Percentiles rank a stretch among this genome's conserved stretches.
phyloP scores from a whole-genome alignment of 2,888 invertebrate species.

The Caenorhabditis drosophilae region DNA sequence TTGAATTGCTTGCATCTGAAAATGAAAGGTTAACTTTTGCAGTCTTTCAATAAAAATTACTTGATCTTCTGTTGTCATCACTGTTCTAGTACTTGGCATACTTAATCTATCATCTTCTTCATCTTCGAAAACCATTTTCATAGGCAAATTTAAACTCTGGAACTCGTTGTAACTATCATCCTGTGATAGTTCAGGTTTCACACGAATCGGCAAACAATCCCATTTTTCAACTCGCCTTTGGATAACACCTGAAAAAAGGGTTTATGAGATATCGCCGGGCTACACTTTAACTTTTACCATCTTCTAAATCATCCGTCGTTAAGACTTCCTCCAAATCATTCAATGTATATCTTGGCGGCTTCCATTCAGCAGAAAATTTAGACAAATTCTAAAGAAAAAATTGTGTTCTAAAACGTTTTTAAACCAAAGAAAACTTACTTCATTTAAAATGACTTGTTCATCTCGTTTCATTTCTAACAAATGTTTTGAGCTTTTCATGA shows the following conservation, averaged over 20 bases:
- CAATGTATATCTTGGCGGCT: conserved; percentile 27
- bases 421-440: neutral
- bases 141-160: conserved; percentile 29
- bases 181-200: conserved; percentile 3
- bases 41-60: no score
- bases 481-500: conserved; percentile 13
- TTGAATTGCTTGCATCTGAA: conserved; percentile 9
- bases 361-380: neutral
- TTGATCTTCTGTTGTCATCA: conserved; percentile 28
- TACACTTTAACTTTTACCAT: conserved; percentile 5
- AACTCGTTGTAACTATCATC: conserved; percentile 28
- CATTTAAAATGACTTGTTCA: conserved; percentile 23
- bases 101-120: conserved; percentile 36
- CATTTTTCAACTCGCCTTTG: conserved; percentile 23
- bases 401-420: neutral
- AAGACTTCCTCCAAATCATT: conserved; percentile 33
- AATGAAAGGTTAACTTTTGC: no score
- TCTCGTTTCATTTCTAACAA: conserved; percentile 25
- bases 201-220: conserved; percentile 17
- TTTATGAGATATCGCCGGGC: neutral
- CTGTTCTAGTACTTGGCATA: conserved; percentile 38
- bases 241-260: conserved; percentile 11
- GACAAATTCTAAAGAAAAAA: neutral
- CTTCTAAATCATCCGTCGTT: conserved; percentile 30
- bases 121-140: conserved; percentile 32